Evolutionary conservation across 2,113 vertebrate species (phyloP).

Genomic region (Pyxicephalus adspersus): DNA sequence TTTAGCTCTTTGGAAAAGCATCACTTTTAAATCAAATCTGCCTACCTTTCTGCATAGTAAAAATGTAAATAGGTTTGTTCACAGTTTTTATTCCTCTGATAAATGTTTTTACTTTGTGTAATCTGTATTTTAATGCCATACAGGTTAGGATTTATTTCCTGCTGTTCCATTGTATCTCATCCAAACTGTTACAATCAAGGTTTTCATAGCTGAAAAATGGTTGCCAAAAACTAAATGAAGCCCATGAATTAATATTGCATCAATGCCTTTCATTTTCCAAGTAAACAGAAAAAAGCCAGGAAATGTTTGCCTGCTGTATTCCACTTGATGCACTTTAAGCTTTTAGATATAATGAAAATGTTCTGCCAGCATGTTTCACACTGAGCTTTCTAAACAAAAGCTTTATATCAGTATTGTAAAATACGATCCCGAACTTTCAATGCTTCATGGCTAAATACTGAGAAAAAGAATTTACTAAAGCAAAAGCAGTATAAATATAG

Average conservation of each 20-base stretch:
- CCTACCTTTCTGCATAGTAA: too few species aligned
- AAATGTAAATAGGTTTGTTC: too few species aligned
- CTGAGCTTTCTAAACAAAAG: slow-evolving; percentile 10
- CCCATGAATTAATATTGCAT: slow-evolving; percentile 13
- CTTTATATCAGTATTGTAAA: not conserved
- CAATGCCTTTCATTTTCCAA: slow-evolving; percentile 1
- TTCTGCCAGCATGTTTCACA: not conserved
- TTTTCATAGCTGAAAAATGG: not conserved
- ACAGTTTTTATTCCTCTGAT: not conserved
- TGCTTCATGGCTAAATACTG: too few species aligned
- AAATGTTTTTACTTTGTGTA: not conserved
- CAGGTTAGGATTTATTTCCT: not conserved
- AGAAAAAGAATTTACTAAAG: too few species aligned
- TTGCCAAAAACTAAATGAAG: slow-evolving; percentile 19
- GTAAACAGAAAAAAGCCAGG: not conserved
- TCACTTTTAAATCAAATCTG: too few species aligned
- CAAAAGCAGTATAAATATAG: too few species aligned
- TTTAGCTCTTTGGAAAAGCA: too few species aligned
- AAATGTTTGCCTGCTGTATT: not conserved
- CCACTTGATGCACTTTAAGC: not conserved
- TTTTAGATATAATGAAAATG: not conserved
- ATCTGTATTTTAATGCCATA: not conserved
- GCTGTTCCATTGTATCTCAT: not conserved
- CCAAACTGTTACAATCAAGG: not conserved
- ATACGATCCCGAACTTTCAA: too few species aligned